Conservation (phyloP, 92 coral and sea anemone species). For the Virgularia gustaviana region DNA sequence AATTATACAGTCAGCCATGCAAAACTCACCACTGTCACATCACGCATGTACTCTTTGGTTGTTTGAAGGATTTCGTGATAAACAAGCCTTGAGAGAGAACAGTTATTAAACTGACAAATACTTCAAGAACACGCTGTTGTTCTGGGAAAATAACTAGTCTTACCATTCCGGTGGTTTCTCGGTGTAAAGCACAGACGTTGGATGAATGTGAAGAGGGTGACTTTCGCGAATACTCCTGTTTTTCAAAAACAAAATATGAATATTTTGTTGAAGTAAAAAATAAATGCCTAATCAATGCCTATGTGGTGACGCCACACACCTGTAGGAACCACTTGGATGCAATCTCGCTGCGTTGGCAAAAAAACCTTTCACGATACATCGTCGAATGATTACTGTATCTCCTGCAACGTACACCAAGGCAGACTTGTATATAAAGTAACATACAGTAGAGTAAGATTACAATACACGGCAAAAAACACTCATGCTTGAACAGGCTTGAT, state of each 20-base stretch:
- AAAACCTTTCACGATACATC: conserved; percentile 84
- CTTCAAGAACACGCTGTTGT: background rate
- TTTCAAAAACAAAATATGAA: background rate
- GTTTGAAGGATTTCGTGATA: conserved; percentile 95
- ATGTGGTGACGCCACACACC: conserved; percentile 46
- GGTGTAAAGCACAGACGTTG: conserved; percentile 87
- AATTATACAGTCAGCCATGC: background rate
- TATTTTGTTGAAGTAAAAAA: conserved; percentile 2
- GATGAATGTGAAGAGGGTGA: conserved; percentile 77
- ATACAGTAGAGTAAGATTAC: no score
- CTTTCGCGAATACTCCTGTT: conserved; percentile 83
- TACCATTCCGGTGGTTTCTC: conserved; percentile 93
- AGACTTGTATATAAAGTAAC: no score
- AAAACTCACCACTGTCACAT: conserved; percentile 66
- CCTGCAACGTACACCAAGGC: conserved; percentile 51
- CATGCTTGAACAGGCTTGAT: no score
- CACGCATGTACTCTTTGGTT: conserved; percentile 94
- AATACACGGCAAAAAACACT: no score
- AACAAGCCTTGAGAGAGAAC: conserved; percentile 58
- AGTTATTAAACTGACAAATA: background rate
- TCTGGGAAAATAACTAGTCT: conserved; percentile 2
- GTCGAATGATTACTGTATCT: conserved; percentile 71
- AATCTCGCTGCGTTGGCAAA: conserved; percentile 93
- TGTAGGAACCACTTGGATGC: conserved; percentile 81
- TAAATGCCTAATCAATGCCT: background rate